Conservation (phyloP, 2,888 invertebrate species). For the Rambutsinella grinnellia region DNA sequence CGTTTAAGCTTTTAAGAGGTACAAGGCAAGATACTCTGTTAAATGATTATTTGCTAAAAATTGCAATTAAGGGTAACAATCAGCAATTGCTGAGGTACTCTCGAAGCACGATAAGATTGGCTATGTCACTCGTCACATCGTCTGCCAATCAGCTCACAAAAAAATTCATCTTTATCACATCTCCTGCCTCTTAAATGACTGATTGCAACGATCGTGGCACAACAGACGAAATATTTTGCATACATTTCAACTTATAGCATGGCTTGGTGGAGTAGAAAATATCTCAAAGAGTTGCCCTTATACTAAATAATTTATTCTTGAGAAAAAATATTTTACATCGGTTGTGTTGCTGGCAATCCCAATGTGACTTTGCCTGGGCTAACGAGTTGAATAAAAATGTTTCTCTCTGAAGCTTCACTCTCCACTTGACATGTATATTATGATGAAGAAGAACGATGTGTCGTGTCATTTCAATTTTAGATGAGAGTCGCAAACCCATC, state of each 20-base stretch:
- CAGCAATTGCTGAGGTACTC: too few species aligned
- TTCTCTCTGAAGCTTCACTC: neutral
- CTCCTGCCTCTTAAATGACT: neutral
- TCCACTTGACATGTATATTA: neutral
- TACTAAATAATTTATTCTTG: too few species aligned
- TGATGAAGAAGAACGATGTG: neutral
- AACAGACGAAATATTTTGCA: neutral
- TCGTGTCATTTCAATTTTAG: constrained; percentile 24
- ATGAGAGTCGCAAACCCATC: neutral
- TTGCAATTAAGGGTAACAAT: too few species aligned
- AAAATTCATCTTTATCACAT: neutral
- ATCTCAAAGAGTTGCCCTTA: too few species aligned
- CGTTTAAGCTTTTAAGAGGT: too few species aligned
- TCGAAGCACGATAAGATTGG: too few species aligned
- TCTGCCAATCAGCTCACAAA: neutral
- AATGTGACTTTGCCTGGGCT: neutral
- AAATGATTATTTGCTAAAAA: too few species aligned
- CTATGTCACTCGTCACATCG: neutral
- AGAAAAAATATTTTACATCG: too few species aligned
- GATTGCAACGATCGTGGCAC: neutral
- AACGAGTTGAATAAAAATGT: neutral
- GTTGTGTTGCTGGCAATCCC: too few species aligned
- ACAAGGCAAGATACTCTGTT: too few species aligned
- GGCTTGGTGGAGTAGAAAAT: neutral
- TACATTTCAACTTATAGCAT: neutral